A percentile compares a stretch with the other conserved stretches of the same genome.
Evolutionary conservation across 2,113 vertebrate species (phyloP).

Genomic region (Odocoileus virginianus): DNA sequence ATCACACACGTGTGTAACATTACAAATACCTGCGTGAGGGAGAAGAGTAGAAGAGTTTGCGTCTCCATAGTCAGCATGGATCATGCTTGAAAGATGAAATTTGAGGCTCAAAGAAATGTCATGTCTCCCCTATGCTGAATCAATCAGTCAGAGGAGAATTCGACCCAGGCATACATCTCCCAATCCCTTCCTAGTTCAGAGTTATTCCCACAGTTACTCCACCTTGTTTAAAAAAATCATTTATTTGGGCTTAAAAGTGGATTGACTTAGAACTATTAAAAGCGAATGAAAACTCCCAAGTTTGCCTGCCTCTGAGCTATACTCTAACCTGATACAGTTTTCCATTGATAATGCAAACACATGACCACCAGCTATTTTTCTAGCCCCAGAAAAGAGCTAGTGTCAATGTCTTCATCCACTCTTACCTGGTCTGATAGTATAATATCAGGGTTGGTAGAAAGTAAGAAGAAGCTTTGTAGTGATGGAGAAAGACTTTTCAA

Average conservation of each 20-base stretch:
- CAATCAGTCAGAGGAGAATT: not conserved
- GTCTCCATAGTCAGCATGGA: not conserved
- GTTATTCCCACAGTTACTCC: not conserved
- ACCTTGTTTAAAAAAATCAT: not conserved
- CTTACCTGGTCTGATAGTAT: not conserved
- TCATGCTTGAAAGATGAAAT: not conserved
- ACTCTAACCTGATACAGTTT: not conserved
- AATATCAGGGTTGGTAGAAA: not conserved
- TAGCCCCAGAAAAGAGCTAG: not conserved
- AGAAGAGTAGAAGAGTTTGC: not conserved
- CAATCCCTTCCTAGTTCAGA: not conserved
- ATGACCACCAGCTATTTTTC: not conserved
- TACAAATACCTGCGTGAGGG: not conserved
- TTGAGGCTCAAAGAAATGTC: not conserved
- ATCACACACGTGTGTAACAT: not conserved
- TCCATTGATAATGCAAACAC: not conserved
- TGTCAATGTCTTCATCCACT: conserved; percentile 2
- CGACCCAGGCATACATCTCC: not conserved
- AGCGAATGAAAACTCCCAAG: not conserved
- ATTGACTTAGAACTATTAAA: not conserved
- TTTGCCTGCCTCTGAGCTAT: not conserved
- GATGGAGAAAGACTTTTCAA: not conserved
- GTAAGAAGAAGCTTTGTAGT: not conserved
- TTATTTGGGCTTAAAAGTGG: not conserved
- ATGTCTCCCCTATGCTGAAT: not conserved